Evolutionary conservation across 2,888 invertebrate species (phyloP), one percentile per base, ranked within the genome.

Genomic region (Stenchaetothrips biformis): DNA sequence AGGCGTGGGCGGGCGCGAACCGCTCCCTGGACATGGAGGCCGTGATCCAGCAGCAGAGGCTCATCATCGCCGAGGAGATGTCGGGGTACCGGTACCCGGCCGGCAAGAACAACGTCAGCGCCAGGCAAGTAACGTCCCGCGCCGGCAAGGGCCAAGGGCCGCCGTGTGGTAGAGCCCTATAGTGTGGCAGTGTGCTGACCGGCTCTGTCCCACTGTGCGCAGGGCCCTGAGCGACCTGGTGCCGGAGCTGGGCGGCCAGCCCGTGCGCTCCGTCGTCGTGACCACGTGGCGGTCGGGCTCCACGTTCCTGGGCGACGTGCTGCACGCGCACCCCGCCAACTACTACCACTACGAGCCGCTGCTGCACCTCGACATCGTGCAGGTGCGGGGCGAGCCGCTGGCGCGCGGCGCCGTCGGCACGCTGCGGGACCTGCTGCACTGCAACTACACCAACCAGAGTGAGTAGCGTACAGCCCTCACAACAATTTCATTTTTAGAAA

Each of bases 221-320:
- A 88, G 88, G 81, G 90, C 90, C 82, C 86, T 94, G 82, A 89
- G 91, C 81, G 92, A 94, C 84, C 89, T 94, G 84, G 89, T 93
- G 1, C 88, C 92, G 83, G 92, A 92, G 83, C 89, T 90, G 74
- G 91, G 91, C 77, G 95, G 95, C 18, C 89, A 88, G 81, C 95
- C 95, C 7, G 85, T 94, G 81, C 89, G 93, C 83, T 95, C 92
- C 86, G 87, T 96, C 78, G 92, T 96, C 83, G 88, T 95, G 82
- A 94, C 95, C n/a, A 95, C 95, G 18, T 96, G 96, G 95, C 90
- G 96, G 83, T 95, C 95, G 7, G 96, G 96, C 8, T 95, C 96
- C 27, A 96, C 96, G 59, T 96, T 96, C 86, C 89, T 96, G 80
- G 96, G 95, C 80, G 95, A 95, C 85, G 91, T 95, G 77, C 86